These are phyloP conservation scores for Platorchestia sp. DNA, from an alignment of 1,140 invertebrate species.

Conservation along the genomic window DNA sequence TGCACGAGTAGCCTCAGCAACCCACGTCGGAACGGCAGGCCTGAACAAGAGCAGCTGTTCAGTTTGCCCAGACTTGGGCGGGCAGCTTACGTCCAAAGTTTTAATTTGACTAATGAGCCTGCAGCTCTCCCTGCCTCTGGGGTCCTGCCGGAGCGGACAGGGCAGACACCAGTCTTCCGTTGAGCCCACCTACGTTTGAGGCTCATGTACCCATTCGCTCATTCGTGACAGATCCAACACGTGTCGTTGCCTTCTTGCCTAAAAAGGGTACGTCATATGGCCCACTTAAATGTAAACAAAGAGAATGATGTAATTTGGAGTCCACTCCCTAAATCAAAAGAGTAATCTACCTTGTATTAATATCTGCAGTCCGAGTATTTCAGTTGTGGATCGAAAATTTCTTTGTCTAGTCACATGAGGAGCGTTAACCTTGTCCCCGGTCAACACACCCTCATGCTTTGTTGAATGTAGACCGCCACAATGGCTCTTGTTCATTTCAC, in stretches of 20 bases:
- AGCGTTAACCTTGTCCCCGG: too few species aligned
- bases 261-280: background rate
- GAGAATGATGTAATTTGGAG: too few species aligned
- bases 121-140: background rate
- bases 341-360: too few species aligned
- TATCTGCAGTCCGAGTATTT: too few species aligned
- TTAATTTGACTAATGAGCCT: constrained; percentile 15
- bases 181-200: background rate
- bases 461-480: too few species aligned
- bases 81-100: background rate
- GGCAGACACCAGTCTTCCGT: background rate
- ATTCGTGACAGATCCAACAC: background rate
- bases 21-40: too few species aligned
- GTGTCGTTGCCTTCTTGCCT: background rate
- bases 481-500: too few species aligned
- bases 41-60: background rate
- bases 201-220: background rate
- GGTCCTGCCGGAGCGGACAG: background rate
- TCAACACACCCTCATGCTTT: too few species aligned
- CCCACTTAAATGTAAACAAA: background rate
- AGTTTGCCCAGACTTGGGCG: background rate
- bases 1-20: background rate
- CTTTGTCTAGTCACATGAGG: too few species aligned
- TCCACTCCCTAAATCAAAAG: too few species aligned
- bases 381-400: too few species aligned